Base-by-base conservation (phyloP, 2,888 invertebrate genomes). In the Gari tellinella region DNA sequence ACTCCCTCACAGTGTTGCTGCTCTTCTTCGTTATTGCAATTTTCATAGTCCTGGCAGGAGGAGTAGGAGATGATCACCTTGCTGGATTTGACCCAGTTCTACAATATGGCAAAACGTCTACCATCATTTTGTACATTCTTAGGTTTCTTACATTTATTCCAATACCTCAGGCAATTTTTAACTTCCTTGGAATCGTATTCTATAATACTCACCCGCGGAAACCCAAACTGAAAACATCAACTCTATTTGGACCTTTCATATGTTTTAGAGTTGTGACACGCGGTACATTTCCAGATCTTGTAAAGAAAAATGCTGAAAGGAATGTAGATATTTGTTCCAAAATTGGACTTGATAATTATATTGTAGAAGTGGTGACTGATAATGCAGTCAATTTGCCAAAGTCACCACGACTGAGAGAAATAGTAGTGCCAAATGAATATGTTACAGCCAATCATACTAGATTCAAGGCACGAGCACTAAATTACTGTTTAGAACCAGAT, bases 401-500 rank as follows among this genome's bases (percentile, higher is more conserved):
- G 52, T 73, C 76, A 17, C 69, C 72, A 14, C 63, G 70, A 26
- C 31, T 77, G 61, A 72, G 86, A 46, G 87, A 86, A 60, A 58
- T 85, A 14, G 80, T 87, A 31, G 88, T 88, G 7, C 88, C 88
- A 0, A 49, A 66, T 3, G 73, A 67, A 12, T 88, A 88, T 67
- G 60, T 61, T 8, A 82, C 88, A 0, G 37, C 66, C 0, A 82
- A 84, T 17, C 82, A 81, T 21, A 78, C 84, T 1, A 56, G 81
- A n/a, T 87, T 82, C 62, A 88, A 88, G 68, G 88, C 88, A 0
- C 64, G 88, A 19, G 88, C 88, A 12, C 70, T 88, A n/a, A 87
- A 88, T 53, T 88, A 86, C 55, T 87, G 86, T 65, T 72, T 88
- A 12, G 86, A 86, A 53, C 69, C 79, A 14, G 81, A 74, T 14